Base-by-base conservation (phyloP, 2,113 vertebrate genomes). In the Coptodon bakossiorum region DNA sequence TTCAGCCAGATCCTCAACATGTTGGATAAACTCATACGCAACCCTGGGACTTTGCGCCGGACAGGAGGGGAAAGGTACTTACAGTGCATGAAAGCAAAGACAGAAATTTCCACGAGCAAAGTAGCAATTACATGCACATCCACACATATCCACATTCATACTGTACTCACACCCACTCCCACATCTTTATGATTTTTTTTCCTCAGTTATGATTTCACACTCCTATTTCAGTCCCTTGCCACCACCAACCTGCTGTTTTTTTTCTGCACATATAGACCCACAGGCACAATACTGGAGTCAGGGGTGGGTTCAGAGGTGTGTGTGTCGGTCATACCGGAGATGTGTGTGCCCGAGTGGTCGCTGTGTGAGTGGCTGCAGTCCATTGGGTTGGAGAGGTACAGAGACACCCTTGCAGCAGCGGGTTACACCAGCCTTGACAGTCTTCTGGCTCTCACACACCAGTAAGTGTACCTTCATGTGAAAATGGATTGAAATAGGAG, bases 1-100 rank as follows among this genome's bases (percentile, higher is more conserved):
- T 99, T 99, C 90, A 98, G 97, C 84, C 98, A 99, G 96, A 99
- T 99, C 10, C 98, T 99, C 95, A 99, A 98, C 97, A 99, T 99
- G 98, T 94, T 99, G 96, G 98, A 99, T 92, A 99, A 99, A 95
- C 98, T 99, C 84, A 99, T 99, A 94, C 98, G 98, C 71, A 99
- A 99, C 91, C 98, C 98, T 34, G 98, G 97, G 92, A 99, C 98
- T 88, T 96, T 99, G 91, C 99, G 99, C 95, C 97, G 98, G 94
- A 99, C 97, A 1, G 98, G 98, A 89, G 97, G 96, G 0, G 98
- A 98, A 94, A 98, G 98, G 98, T 99, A 85, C 13, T n/a, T 14
- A 89, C 6, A 29, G 6, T 5, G 14, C 59, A 40, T 22, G 4
- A 34, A 40, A 50, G 31, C n/a, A 59, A n/a, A 52, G 36, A 17